Percentiles rank a stretch among this genome's conserved stretches.
Conservation (phyloP, 2,113 vertebrate species). For the Triplophysa dalaica region DNA sequence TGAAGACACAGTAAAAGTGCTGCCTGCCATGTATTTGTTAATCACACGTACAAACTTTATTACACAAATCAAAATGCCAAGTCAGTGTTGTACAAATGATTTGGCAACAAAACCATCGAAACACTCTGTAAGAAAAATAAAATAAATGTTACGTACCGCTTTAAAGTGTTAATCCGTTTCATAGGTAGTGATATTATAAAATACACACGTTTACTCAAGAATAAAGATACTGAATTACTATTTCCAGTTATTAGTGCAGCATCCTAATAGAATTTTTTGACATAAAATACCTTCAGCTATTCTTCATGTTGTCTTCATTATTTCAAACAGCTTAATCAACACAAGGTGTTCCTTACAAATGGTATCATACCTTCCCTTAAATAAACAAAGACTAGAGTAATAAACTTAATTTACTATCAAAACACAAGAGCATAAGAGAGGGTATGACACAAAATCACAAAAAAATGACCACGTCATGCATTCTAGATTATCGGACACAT, state of each 20-base stretch:
- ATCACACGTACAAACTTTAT: conserved; percentile 56
- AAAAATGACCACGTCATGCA: conserved; percentile 60
- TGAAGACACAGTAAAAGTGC: conserved; percentile 41
- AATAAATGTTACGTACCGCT: conserved; percentile 46
- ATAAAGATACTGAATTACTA: conserved; percentile 50
- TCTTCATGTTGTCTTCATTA: not conserved
- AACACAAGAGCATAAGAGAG: conserved; percentile 48
- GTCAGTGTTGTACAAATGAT: conserved; percentile 43
- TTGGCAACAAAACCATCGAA: conserved; percentile 58
- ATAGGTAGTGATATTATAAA: conserved; percentile 40
- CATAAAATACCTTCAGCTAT: conserved; percentile 9
- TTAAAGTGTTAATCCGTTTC: conserved; percentile 22
- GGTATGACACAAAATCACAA: conserved; percentile 27
- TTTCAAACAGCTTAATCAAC: conserved; percentile 4
- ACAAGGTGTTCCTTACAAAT: conserved; percentile 6
- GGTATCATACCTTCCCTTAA: conserved; percentile 44
- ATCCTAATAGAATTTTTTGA: conserved; percentile 2
- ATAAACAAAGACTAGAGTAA: conserved; percentile 60
- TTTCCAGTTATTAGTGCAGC: conserved; percentile 71
- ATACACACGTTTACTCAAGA: conserved; percentile 36
- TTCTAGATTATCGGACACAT: conserved; percentile 33
- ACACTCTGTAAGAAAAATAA: conserved; percentile 54
- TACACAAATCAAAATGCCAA: conserved; percentile 50
- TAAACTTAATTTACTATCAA: conserved; percentile 56
- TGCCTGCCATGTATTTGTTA: conserved; percentile 62